These are phyloP conservation scores for Tor tambroides DNA, from an alignment of 2,113 vertebrate species.

Conservation along the genomic window DNA sequence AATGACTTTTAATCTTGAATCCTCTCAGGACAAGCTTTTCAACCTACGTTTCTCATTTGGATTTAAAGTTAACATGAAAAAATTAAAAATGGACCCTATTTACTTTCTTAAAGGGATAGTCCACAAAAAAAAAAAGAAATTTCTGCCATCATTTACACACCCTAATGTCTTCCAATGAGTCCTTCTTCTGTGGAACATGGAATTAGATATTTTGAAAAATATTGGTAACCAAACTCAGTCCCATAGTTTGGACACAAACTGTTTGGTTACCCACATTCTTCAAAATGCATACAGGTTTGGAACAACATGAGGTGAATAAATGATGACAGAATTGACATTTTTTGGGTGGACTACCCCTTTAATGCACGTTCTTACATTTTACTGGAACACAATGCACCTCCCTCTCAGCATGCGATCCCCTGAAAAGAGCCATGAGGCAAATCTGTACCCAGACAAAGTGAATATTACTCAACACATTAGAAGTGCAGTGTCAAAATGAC, in stretches of 20 bases:
- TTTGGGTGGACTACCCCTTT: not conserved
- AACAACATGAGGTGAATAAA: too few relatives aligned
- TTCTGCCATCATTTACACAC: not conserved
- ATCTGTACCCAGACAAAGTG: slow-evolving; percentile 18
- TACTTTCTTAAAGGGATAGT: not conserved
- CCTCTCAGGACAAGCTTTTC: not conserved
- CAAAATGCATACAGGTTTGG: not conserved
- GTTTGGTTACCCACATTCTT: not conserved
- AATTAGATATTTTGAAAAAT: not conserved
- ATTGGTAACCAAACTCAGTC: not conserved
- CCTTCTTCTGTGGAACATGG: not conserved
- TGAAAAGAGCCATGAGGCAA: slow-evolving; percentile 7
- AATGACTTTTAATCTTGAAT: not conserved
- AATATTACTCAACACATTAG: slow-evolving; percentile 30
- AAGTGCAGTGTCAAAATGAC: slow-evolving; percentile 31
- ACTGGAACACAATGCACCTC: not conserved
- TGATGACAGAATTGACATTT: too few relatives aligned
- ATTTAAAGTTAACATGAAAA: not conserved
- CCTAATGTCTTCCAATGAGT: not conserved
- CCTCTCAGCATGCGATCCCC: not conserved
- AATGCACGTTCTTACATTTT: not conserved
- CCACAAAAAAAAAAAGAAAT: not conserved
- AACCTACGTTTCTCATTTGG: not conserved
- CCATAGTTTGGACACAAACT: not conserved
- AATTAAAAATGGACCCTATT: not conserved